Evolutionary conservation across 2,113 vertebrate genomes (phyloP), one percentile per base, ranked within the genome.

Genomic region (Lontra canadensis): DNA sequence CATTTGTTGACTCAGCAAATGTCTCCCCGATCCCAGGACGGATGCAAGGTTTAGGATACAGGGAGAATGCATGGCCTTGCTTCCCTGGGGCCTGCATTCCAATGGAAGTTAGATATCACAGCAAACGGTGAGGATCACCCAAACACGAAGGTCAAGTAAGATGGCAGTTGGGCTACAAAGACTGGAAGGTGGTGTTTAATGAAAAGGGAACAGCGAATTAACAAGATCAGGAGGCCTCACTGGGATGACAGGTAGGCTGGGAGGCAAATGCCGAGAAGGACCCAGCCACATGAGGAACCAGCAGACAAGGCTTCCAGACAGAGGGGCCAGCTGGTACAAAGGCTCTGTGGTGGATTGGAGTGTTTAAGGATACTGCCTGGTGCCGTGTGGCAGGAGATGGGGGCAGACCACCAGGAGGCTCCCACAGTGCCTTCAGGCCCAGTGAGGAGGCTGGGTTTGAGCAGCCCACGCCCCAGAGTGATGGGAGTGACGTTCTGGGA

Each of bases 271-370:
- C 11, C 61, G 29, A 9, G 93, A 21, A 49, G 81, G 71, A 9
- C 0, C 17, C 0, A 13, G 39, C 11, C 25, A 1, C 0, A 7
- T 5, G n/a, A 44, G 44, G 73, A 73, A 11, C 39, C 0, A 0
- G 47, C 0, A 11, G 74, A 7, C 23, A 76, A 20, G 15, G 81
- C 23, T 1, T 10, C n/a, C 1, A 39, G 79, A 86, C 20, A 4
- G 12, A 1, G 7, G 71, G 34, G 13, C 42, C 0, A 2, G 61
- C 85, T 61, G 85, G 79, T 9, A 7, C 23, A 10, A 42, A 85
- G 42, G 76, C 55, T 36, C 52, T 20, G 20, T 1, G 39, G 69
- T 20, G 0, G 76, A 55, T 0, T 1, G 74, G n/a, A 52, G 42
- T 12, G 55, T 1, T 1, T 10, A 21, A 1, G 36, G 67, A 20